Conservation (phyloP, 1,140 invertebrate species). For the Hydropsyche tenuis region DNA sequence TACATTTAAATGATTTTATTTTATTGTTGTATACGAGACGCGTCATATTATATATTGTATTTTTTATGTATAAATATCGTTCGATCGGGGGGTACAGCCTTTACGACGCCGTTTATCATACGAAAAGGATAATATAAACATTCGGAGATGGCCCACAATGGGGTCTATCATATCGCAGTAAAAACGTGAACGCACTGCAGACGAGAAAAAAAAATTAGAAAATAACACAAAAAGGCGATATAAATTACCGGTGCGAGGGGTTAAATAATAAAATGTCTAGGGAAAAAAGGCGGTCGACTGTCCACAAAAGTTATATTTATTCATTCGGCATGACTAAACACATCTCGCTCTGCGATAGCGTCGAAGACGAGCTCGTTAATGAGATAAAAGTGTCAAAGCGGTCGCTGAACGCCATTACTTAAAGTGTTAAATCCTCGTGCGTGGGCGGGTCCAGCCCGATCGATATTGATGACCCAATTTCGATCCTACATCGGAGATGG, state of each 20-base stretch:
- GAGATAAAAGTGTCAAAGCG: conserved; percentile 45
- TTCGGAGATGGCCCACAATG: conserved; percentile 39
- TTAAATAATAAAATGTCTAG: conserved; percentile 38
- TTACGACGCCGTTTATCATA: conserved; percentile 35
- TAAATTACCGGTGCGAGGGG: conserved; percentile 42
- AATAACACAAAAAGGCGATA: too few relatives aligned
- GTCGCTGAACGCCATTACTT: conserved; percentile 5
- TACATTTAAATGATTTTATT: conserved; percentile 15
- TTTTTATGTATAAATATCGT: conserved; percentile 1
- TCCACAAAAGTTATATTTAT: conserved; percentile 43
- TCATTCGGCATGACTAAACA: conserved; percentile 47
- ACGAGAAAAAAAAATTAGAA: conserved; percentile 3
- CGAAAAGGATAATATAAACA: conserved; percentile 46
- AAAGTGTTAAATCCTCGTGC: conserved; percentile 10
- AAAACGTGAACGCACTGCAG: conserved; percentile 30
- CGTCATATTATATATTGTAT: not conserved
- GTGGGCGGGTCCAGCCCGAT: not conserved
- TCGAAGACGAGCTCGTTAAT: conserved; percentile 41
- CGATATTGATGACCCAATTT: conserved; percentile 16
- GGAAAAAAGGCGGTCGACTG: not conserved
- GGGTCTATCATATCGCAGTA: conserved; percentile 35
- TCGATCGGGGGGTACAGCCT: conserved; percentile 8
- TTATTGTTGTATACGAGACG: not conserved
- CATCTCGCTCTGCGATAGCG: conserved; percentile 34
- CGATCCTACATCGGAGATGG: not conserved